Conservation (phyloP, 2,113 vertebrate genomes). For the Phyllostomus discolor region DNA sequence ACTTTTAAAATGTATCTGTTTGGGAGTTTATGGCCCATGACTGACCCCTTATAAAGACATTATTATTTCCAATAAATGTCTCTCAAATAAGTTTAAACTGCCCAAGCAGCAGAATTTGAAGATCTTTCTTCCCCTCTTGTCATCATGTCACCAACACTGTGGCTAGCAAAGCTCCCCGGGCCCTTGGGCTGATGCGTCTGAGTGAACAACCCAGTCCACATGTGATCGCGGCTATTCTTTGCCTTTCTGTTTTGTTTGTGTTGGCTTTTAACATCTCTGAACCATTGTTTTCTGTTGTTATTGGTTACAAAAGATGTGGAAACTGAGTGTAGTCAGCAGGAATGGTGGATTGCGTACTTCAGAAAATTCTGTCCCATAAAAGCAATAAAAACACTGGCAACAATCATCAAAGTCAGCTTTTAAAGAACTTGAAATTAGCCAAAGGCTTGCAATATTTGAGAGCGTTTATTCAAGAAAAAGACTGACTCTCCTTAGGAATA, state of each 20-base stretch:
- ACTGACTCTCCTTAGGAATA: background rate
- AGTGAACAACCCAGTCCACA: background rate
- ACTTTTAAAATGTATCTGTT: background rate
- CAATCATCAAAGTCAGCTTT: background rate
- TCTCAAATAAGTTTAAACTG: background rate
- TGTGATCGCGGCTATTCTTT: background rate
- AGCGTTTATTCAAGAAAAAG: background rate
- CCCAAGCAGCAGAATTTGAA: background rate
- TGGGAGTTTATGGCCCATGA: background rate
- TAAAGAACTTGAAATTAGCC: conserved; percentile 17
- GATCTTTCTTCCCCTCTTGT: background rate
- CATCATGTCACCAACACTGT: background rate
- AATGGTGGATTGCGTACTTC: background rate
- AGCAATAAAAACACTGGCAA: background rate
- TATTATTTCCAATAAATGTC: conserved; percentile 7
- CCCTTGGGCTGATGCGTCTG: background rate
- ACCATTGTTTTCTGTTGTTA: background rate
- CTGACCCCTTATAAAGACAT: background rate
- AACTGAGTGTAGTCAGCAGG: background rate
- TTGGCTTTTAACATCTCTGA: background rate
- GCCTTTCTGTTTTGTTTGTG: background rate
- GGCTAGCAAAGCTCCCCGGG: background rate
- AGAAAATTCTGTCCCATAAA: background rate
- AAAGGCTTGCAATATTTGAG: background rate
- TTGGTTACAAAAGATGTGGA: background rate